Evolutionary conservation across 2,113 vertebrate genomes (phyloP).

Genomic region (Neogobius melanostomus): DNA sequence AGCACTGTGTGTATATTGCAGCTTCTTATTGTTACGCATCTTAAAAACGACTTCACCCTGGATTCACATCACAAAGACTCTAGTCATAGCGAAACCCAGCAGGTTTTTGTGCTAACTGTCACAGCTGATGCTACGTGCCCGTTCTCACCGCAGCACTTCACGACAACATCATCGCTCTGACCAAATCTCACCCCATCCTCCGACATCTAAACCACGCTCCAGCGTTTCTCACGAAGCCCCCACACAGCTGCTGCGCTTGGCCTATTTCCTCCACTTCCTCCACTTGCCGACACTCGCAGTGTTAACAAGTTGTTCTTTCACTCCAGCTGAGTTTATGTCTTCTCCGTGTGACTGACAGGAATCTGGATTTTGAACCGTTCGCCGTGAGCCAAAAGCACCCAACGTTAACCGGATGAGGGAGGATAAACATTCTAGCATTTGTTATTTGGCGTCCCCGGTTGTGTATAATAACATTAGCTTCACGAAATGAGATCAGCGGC

Average conservation of each 20-base stretch:
- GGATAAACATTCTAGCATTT: not conserved
- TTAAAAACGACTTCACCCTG: no score
- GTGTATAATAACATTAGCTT: not conserved
- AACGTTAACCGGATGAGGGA: not conserved
- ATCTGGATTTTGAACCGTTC: not conserved
- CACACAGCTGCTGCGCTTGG: constrained; percentile 44
- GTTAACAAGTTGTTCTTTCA: not conserved
- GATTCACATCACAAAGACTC: constrained; percentile 3
- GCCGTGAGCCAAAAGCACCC: not conserved
- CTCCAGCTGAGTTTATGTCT: constrained; percentile 7
- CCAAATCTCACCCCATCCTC: constrained; percentile 46
- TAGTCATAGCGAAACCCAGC: constrained; percentile 61
- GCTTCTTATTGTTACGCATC: no score
- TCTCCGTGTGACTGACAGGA: constrained; percentile 4
- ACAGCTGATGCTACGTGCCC: constrained; percentile 48
- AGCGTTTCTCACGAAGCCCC: constrained; percentile 49
- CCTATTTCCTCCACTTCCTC: constrained; percentile 29
- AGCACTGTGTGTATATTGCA: no score
- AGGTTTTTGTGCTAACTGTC: constrained; percentile 49
- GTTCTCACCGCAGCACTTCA: constrained; percentile 42
- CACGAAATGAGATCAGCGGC: not conserved
- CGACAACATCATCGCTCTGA: constrained; percentile 50
- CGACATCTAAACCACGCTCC: constrained; percentile 38
- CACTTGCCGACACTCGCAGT: not conserved
- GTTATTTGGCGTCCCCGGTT: not conserved